Conservation (phyloP, 2,888 invertebrate species). For the Tholera decimalis region DNA sequence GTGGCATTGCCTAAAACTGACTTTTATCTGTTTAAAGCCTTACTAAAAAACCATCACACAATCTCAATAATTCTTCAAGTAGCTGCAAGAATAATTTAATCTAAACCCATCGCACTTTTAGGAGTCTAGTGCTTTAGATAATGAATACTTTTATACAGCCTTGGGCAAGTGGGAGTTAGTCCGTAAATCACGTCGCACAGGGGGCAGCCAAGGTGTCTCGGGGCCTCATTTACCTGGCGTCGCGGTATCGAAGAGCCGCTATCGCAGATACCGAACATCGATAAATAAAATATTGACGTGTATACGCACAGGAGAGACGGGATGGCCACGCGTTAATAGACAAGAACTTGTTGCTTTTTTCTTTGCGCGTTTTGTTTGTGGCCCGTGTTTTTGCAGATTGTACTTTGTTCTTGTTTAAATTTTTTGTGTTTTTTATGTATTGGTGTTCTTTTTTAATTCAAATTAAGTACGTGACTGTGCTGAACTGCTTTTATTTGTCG, state of each 20-base stretch:
- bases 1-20: too few relatives aligned
- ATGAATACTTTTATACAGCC: slow-evolving; percentile 66
- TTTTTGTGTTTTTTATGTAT: neutral
- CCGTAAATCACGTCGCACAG: slow-evolving; percentile 76
- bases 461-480: neutral
- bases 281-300: slow-evolving; percentile 89
- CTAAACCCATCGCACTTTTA: slow-evolving; percentile 44
- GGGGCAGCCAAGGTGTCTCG: slow-evolving; percentile 66
- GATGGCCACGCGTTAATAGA: slow-evolving; percentile 41
- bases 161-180: slow-evolving; percentile 61
- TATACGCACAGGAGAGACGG: slow-evolving; percentile 68
- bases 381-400: neutral
- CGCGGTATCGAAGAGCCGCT: slow-evolving; percentile 79
- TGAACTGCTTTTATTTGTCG: neutral
- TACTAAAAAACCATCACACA: neutral
- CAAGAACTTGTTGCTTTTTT: neutral
- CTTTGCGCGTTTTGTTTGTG: neutral
- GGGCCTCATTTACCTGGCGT: slow-evolving; percentile 85
- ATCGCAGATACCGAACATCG: slow-evolving; percentile 82
- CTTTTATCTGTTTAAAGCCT: too few relatives aligned
- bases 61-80: slow-evolving; percentile 18
- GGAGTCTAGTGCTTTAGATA: slow-evolving; percentile 61
- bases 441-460: neutral
- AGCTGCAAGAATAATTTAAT: slow-evolving; percentile 43
- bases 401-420: neutral